Evolutionary conservation across 2,113 vertebrate genomes (phyloP).

Genomic region (Brachypteracias leptosomus): DNA sequence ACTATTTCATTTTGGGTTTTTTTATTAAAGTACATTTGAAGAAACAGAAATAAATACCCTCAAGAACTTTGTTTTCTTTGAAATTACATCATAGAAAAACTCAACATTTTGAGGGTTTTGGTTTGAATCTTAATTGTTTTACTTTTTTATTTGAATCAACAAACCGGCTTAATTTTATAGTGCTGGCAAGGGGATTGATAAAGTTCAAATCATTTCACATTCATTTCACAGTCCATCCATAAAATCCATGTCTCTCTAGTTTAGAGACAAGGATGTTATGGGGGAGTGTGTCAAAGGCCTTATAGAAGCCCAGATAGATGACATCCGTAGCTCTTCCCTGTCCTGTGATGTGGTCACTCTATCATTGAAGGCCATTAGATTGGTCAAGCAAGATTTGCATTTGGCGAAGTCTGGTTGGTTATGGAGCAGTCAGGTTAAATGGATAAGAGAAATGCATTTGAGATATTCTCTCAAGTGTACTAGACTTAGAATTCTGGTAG

Average conservation of each 20-base stretch:
- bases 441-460: background rate
- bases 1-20: rapidly evolving
- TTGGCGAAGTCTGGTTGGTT: background rate
- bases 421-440: background rate
- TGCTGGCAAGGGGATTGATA: background rate
- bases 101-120: background rate
- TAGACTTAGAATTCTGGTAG: background rate
- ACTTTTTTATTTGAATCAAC: background rate
- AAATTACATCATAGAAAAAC: background rate
- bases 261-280: background rate
- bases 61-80: background rate
- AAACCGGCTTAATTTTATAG: background rate
- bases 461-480: background rate
- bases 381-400: background rate
- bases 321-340: background rate
- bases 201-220: background rate
- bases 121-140: background rate
- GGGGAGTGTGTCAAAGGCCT: background rate
- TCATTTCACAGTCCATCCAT: background rate
- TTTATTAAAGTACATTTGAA: background rate
- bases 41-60: background rate
- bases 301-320: background rate
- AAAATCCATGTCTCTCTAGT: background rate
- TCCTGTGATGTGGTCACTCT: background rate
- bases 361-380: background rate